Percentiles rank a stretch among this genome's conserved stretches.
phyloP scores from a whole-genome alignment of 2,113 vertebrate species.

The Sisor rabdophorus region DNA sequence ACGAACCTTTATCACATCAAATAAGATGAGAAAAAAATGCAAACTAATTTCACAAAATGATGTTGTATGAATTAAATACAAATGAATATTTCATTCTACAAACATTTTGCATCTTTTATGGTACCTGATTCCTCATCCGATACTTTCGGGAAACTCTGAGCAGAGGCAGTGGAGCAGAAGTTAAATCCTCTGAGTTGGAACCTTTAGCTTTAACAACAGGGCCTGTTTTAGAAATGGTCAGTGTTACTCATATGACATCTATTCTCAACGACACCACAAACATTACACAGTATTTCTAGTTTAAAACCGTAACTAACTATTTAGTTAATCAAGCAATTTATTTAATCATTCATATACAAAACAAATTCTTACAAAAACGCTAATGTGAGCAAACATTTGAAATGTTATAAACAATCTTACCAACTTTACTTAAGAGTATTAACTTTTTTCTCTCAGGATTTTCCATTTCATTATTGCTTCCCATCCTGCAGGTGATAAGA shows the following conservation, averaged over 20 bases:
- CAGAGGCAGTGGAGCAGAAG: slow-evolving; percentile 58
- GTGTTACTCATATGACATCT: not conserved
- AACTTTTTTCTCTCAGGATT: not conserved
- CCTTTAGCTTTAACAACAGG: not conserved
- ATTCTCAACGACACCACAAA: too few relatives aligned
- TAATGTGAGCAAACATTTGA: not conserved
- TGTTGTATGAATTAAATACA: not conserved
- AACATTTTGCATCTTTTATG: not conserved
- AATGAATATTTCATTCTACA: not conserved
- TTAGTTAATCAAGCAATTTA: not conserved
- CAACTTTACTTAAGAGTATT: not conserved
- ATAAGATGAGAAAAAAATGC: not conserved
- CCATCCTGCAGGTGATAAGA: not conserved
- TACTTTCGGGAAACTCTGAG: slow-evolving; percentile 72
- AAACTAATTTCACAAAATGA: not conserved
- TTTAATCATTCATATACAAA: not conserved
- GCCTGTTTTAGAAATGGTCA: not conserved
- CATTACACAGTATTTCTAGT: too few relatives aligned
- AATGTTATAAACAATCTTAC: not conserved
- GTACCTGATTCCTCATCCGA: slow-evolving; percentile 86
- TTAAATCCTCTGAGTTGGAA: not conserved
- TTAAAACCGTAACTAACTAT: too few relatives aligned
- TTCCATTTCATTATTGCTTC: not conserved
- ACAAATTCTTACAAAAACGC: not conserved
- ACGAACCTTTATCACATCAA: not conserved